These are phyloP conservation scores for Stegodyphus mimosarum DNA, from an alignment of 1,140 invertebrate genomes.

Conservation along the genomic window DNA sequence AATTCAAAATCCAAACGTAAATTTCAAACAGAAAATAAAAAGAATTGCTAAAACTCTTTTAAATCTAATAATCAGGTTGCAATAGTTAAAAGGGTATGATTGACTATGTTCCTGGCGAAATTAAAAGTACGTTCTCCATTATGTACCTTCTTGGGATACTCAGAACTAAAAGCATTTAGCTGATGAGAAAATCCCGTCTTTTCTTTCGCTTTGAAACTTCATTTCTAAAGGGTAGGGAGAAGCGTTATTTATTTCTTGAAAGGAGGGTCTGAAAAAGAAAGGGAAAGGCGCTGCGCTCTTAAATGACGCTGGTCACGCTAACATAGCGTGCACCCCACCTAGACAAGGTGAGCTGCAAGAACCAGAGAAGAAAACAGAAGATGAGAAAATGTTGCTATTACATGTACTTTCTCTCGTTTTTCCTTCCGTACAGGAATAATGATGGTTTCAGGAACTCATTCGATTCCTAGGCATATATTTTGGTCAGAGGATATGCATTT, in stretches of 20 bases:
- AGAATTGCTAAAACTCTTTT: too few species aligned
- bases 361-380: constrained; percentile 17
- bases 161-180: constrained; percentile 21
- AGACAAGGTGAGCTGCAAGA: not conserved
- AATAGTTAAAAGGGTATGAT: too few species aligned
- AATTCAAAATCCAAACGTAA: too few species aligned
- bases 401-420: not conserved
- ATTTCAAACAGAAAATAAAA: too few species aligned
- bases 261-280: constrained; percentile 16
- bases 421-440: not conserved
- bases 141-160: too few species aligned
- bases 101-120: too few species aligned
- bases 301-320: constrained; percentile 37
- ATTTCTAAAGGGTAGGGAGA: not conserved
- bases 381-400: constrained; percentile 1
- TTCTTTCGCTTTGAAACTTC: not conserved
- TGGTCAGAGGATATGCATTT: too few species aligned
- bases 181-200: constrained; percentile 32
- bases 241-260: constrained; percentile 36
- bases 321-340: not conserved
- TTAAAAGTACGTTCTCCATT: too few species aligned
- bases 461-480: too few species aligned
- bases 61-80: too few species aligned
- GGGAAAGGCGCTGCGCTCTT: not conserved
- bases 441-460: not conserved